These are phyloP conservation scores for Antheraea assamensis DNA, from an alignment of 2,888 invertebrate genomes.

Conservation along the genomic window DNA sequence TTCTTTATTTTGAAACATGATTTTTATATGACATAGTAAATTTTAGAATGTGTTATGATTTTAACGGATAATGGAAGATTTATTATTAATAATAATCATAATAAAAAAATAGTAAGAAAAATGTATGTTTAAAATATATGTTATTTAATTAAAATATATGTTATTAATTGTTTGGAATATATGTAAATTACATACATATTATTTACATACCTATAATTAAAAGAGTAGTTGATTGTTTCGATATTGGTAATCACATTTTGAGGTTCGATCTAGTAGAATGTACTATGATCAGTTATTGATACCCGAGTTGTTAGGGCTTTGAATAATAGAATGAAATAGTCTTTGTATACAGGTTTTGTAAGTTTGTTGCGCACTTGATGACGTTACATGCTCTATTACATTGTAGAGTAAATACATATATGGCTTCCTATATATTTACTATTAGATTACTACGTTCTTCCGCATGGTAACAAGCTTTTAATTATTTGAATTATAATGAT, in stretches of 20 bases:
- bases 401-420: slow-evolving; percentile 50
- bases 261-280: not conserved
- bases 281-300: not conserved
- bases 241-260: not conserved
- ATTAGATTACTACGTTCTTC: slow-evolving; percentile 7
- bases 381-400: slow-evolving; percentile 35
- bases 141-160: no score
- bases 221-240: not conserved
- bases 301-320: not conserved
- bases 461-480: slow-evolving; percentile 8
- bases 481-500: not conserved
- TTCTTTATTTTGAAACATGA: no score
- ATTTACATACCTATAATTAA: not conserved
- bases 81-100: no score
- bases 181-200: no score
- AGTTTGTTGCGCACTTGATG: slow-evolving; percentile 22
- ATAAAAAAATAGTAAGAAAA: no score
- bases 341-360: not conserved
- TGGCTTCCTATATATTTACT: slow-evolving; percentile 44
- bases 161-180: no score
- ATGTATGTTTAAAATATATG: no score
- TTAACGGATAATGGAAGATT: no score
- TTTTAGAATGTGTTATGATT: no score
- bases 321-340: not conserved
- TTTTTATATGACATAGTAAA: no score